These are phyloP conservation scores for Menidia beryllina DNA, from an alignment of 2,113 vertebrate genomes.

Conservation along the genomic window DNA sequence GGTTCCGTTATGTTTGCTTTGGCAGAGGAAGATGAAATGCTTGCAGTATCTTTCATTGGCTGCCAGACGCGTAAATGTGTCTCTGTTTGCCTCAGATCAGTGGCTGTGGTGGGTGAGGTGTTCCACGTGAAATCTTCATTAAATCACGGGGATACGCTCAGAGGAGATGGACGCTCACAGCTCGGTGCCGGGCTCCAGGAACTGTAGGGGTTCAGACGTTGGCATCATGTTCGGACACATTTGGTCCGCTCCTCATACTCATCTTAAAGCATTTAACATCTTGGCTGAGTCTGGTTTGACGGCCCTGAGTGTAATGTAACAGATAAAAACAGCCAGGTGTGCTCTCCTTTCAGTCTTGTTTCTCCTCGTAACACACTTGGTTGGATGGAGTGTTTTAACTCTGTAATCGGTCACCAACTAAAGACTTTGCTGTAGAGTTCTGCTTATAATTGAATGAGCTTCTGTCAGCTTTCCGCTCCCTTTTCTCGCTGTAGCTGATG, in stretches of 20 bases:
- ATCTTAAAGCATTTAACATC: not conserved
- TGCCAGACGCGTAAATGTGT: conserved; percentile 26
- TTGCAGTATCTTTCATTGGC: conserved; percentile 32
- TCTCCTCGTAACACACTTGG: no score
- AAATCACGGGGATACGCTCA: not conserved
- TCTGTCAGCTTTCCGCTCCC: no score
- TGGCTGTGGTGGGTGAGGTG: conserved; percentile 10
- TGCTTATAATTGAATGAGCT: not conserved
- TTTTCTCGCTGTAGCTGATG: not conserved
- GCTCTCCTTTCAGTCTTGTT: no score
- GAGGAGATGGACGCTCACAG: not conserved
- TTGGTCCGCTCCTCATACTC: not conserved
- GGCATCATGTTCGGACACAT: not conserved
- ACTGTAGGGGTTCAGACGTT: not conserved
- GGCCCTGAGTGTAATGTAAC: not conserved
- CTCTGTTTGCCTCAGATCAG: not conserved
- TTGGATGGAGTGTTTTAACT: not conserved
- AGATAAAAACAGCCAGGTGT: not conserved
- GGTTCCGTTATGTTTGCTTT: conserved; percentile 34
- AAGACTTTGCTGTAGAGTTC: not conserved
- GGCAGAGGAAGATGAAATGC: conserved; percentile 40
- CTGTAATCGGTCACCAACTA: no score
- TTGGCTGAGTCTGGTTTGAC: not conserved
- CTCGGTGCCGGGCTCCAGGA: not conserved
- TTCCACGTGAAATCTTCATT: not conserved